phyloP scores from a whole-genome alignment of 2,888 invertebrate genomes.

The Agriopis marginaria region DNA sequence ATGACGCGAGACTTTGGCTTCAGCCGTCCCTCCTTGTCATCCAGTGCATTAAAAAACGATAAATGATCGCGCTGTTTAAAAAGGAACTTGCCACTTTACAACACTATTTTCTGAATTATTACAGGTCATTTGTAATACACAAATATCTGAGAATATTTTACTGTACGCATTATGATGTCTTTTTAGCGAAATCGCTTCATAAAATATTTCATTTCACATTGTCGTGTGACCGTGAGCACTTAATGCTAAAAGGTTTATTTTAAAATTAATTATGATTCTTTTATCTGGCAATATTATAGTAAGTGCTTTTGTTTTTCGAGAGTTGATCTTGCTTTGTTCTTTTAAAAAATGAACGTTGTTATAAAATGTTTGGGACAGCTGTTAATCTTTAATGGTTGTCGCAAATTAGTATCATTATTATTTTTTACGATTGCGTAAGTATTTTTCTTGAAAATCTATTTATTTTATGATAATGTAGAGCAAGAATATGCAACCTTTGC shows the following conservation, averaged over 20 bases:
- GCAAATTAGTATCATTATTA: constrained; percentile 24
- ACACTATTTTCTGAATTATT: constrained; percentile 57
- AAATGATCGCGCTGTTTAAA: constrained; percentile 58
- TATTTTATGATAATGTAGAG: constrained; percentile 5
- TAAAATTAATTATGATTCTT: constrained; percentile 57
- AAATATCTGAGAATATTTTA: constrained; percentile 26
- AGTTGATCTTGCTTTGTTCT: constrained; percentile 33
- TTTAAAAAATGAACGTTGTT: not conserved
- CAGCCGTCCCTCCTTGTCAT: constrained; percentile 66
- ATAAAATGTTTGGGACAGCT: constrained; percentile 39
- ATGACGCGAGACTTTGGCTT: constrained; percentile 68
- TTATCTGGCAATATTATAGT: constrained; percentile 52
- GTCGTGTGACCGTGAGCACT: constrained; percentile 34
- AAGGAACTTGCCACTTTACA: constrained; percentile 30
- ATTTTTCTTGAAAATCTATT: constrained; percentile 11
- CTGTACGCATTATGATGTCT: constrained; percentile 25
- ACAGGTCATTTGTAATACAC: constrained; percentile 21
- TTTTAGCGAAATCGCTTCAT: constrained; percentile 31
- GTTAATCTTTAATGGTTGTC: constrained; percentile 37
- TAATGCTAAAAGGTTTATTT: constrained; percentile 54
- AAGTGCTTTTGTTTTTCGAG: constrained; percentile 45
- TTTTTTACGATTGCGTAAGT: constrained; percentile 27
- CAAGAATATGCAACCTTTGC: no score
- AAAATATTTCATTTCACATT: constrained; percentile 35
- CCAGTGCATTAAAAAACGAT: constrained; percentile 76